Evolutionary conservation across 2,888 invertebrate genomes (phyloP).

Genomic region (Polyploca ridens): DNA sequence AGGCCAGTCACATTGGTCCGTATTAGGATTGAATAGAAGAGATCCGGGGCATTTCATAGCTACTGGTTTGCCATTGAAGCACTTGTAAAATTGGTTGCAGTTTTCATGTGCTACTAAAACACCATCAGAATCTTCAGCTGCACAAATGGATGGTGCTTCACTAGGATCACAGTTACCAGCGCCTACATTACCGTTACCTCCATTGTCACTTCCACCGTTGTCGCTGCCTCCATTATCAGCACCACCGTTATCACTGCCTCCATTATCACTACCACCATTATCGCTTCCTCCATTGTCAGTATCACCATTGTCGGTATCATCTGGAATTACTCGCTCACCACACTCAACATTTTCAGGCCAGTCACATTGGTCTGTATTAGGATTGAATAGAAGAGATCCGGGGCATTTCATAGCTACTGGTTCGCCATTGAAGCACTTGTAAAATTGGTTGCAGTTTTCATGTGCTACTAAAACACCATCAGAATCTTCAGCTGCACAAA

Average conservation of each 20-base stretch:
- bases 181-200: conserved; percentile 13
- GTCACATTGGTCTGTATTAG: conserved; percentile 39
- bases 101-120: conserved; percentile 42
- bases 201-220: conserved; percentile 17
- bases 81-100: conserved; percentile 47
- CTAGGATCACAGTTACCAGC: conserved; percentile 32
- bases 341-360: conserved; percentile 42
- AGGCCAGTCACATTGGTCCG: conserved; percentile 40
- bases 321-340: conserved; percentile 34
- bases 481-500: conserved; percentile 38
- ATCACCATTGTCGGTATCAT: conserved; percentile 19
- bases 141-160: conserved; percentile 45
- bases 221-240: conserved; percentile 12
- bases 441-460: conserved; percentile 47
- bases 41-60: conserved; percentile 23
- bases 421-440: conserved; percentile 37
- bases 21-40: conserved; percentile 38
- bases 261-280: conserved; percentile 13
- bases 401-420: conserved; percentile 33
- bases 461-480: conserved; percentile 38
- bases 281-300: conserved; percentile 8
- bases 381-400: conserved; percentile 33
- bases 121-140: conserved; percentile 29
- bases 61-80: conserved; percentile 36
- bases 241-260: conserved; percentile 17